Evolutionary conservation across 2,797 vertebrate species (phyloP), one percentile per base, ranked within the genome.

Genomic region (Rhyacichthys aspro): DNA sequence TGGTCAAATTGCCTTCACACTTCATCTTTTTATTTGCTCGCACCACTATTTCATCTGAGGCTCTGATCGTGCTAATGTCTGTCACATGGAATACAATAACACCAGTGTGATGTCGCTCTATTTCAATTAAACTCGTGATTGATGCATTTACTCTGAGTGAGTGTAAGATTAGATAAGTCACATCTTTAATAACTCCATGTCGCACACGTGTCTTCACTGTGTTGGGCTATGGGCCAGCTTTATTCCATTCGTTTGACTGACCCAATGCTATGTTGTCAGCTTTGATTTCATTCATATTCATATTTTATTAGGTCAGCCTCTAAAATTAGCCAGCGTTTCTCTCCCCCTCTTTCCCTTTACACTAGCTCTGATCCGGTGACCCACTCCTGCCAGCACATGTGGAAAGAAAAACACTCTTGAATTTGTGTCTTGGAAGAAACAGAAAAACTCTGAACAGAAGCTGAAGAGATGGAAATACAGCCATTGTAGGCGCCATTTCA

Each of bases 301-400:
- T 72, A 73, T 69, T 82, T 87, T 93, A 93, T 82, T 91, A 81
- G 89, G 91, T 91, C 89, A 91, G 79, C 74, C 79, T 75, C 90
- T 91, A 90, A 92, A 91, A 88, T 90, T 67, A 91, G 85, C 88
- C 71, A 70, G 71, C 28, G 12, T 23, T 1, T 18, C 33, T 19
- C 17, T 18, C 18, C 49, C 48, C 39, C 37, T 18, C 46, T 33
- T 37, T 55, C 41, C 63, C 17, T n/a, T 9, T 14, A 70, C 67
- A 74, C 61, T 39, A 48, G 56, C 18, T 57, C 55, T 43, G 43
- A 70, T 73, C 79, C 59, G 61, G 15, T 43, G 15, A 15, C 42
- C 11, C 5, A 10, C 11, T 47, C 58, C 23, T 52, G 63, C 59
- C 36, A 19, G 54, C 6, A 23, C 14, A 32, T 3, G 8, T 11